Evolutionary conservation across 1,140 invertebrate genomes (phyloP), one percentile per base, ranked within the genome.

Genomic region (Oreohelix idahoensis): DNA sequence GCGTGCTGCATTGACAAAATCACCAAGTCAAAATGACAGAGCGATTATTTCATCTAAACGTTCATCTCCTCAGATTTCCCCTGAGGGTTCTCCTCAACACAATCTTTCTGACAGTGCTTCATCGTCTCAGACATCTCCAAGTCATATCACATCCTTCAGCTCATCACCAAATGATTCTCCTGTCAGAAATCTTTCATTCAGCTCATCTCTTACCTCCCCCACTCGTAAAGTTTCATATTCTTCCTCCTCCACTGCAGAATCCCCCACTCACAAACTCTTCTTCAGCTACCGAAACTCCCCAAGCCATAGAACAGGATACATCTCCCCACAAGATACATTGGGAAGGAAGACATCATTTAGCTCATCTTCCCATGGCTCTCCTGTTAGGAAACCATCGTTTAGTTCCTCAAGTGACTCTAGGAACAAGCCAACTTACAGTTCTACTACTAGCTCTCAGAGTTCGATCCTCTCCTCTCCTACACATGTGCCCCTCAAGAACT

Each of bases 371-470:
- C 71, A 74, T 75, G 80, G 39, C 20, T 82, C 80, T 36, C 80
- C 80, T 26, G 80, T 82, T 29, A 73, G 80, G 51, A 82, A 82
- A 75, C 80, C 80, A 32, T 82, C 80, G 2, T 82, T 82, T 35
- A 82, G 80, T 39, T 82, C 80, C 0, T 74, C 70, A 32, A 74
- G 70, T 58, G 80, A 79, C 39, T 84, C 70, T 49, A 69, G 77
- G 78, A 42, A 86, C 38, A 32, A 66, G 42, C 38, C 32, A 39
- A 71, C 84, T 83, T 66, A 49, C 80, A 86, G 80, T 69, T 83
- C 84, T 74, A 75, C 83, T 79, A 83, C 80, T 71, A 81, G 82
- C 58, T 76, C 83, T 26, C 79, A 84, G 77, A 82, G 75, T 69
- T 85, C 81, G 70, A 74, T 74, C 71, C 84, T 74, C 58, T 83